These are phyloP conservation scores for Drosophila meridiana DNA, from an alignment of 2,888 invertebrate genomes.

Conservation along the genomic window DNA sequence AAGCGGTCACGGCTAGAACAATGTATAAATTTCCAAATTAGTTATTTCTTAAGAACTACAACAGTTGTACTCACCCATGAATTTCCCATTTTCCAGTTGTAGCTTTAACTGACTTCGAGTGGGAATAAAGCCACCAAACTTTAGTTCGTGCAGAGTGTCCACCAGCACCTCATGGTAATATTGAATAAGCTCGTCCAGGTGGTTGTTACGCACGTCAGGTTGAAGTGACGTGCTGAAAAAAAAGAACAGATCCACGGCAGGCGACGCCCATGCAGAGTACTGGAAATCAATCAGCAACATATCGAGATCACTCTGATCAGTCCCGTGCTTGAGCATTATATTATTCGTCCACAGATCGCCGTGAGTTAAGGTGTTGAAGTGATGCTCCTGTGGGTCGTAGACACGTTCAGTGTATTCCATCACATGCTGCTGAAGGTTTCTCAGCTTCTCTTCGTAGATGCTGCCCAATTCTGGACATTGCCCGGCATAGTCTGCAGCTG, in stretches of 20 bases:
- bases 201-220: conserved; percentile 66
- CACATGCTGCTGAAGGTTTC: conserved; percentile 60
- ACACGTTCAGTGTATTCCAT: conserved; percentile 77
- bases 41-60: too few species aligned
- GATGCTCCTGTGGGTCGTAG: conserved; percentile 51
- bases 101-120: conserved; percentile 74
- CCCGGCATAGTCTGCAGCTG: conserved; percentile 2
- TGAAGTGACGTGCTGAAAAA: conserved; percentile 77
- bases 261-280: conserved; percentile 81
- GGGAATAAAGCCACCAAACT: conserved; percentile 75
- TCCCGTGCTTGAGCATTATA: conserved; percentile 67
- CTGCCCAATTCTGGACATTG: conserved; percentile 69
- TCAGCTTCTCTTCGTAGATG: conserved; percentile 65
- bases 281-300: conserved; percentile 82
- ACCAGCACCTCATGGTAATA: too few species aligned
- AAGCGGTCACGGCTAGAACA: conserved; percentile 61
- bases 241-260: conserved; percentile 82
- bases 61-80: conserved; percentile 67
- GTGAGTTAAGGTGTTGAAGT: conserved; percentile 60
- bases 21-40: too few species aligned
- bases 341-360: conserved; percentile 83
- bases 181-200: conserved; percentile 71
- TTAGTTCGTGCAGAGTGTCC: conserved; percentile 53
- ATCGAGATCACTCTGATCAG: conserved; percentile 42
- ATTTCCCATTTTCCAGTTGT: conserved; percentile 75